Evolutionary conservation across 2,113 vertebrate species (phyloP).

Genomic region (Ascaphus truei): DNA sequence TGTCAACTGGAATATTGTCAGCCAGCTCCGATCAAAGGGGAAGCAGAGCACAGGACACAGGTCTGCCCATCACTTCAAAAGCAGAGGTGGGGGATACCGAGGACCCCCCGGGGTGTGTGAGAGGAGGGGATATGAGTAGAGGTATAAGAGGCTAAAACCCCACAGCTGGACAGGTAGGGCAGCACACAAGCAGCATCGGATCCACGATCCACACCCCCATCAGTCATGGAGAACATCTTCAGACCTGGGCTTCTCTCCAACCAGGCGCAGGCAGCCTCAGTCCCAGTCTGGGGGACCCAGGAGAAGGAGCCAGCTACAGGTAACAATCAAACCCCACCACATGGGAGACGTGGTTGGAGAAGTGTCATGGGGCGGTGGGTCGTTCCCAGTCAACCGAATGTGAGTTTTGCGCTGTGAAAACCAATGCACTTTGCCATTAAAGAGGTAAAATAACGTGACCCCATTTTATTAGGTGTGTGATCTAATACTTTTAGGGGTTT

Average conservation of each 20-base stretch:
- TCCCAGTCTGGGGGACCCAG: background rate
- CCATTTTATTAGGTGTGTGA: too few species aligned
- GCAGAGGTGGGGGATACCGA: background rate
- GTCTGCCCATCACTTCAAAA: background rate
- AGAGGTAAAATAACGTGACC: too few species aligned
- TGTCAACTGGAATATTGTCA: too few species aligned
- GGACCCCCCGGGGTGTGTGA: background rate
- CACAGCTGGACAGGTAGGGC: background rate
- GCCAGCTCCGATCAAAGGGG: background rate
- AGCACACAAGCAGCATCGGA: background rate
- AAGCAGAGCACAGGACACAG: background rate
- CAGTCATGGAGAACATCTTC: conserved; percentile 7
- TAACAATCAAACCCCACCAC: too few species aligned
- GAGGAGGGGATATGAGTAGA: background rate
- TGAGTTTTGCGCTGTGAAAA: too few species aligned
- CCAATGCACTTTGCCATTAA: too few species aligned
- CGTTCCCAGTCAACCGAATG: too few species aligned
- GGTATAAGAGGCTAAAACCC: background rate
- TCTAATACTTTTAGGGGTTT: too few species aligned
- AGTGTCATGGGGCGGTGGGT: too few species aligned
- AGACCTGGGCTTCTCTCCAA: background rate
- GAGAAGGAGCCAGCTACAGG: background rate
- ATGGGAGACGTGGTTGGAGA: too few species aligned
- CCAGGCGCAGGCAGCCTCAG: background rate
- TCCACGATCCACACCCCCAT: background rate